Evolutionary conservation across 1,140 invertebrate species (phyloP), one percentile per base, ranked within the genome.

Genomic region (Druon quercuslanigerum): DNA sequence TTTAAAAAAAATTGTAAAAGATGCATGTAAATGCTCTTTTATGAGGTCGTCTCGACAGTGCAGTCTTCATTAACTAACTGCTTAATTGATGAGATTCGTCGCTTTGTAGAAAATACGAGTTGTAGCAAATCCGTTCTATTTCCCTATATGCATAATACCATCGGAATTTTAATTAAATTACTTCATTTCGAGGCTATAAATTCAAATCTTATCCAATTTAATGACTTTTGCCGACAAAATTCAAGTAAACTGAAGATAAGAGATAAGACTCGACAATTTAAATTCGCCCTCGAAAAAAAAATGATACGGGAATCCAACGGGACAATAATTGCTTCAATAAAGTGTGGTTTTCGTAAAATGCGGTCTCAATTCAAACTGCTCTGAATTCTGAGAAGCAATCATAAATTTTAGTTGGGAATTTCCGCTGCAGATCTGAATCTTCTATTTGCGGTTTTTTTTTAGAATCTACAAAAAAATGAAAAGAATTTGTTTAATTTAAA

Each of bases 281-380:
- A 66, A 66, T 66, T 66, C 20, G 25, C 16, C 20, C 20, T 40
- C 20, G 57, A 25, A 66, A 66, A 66, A 66, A 66, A 25, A 33
- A 40, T 25, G 33, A 8, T 19, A 17, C 52, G 52, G n/a, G 52
- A 66, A 25, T 66, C 25, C 57, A 66, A 66, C 57, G 57, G 57
- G 57, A 33, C 57, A 66, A 66, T 66, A 66, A 66, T 66, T 14
- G 57, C 57, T 66, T 66, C 40, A 33, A 66, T 66, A 66, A 66
- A 66, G 57, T 66, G 25, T 14, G 20, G 13, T 20, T 33, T 33
- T 16, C 25, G 25, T 66, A 33, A 66, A 66, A 33, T 40, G 25
- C 25, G 57, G 25, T 13, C 57, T 66, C 20, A 66, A 66, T 40
- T 66, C 16, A 66, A 33, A 33, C 20, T 4, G 57, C 16, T 66